Base-by-base conservation (phyloP, 1,140 invertebrate genomes). In the Drosophila parvula region DNA sequence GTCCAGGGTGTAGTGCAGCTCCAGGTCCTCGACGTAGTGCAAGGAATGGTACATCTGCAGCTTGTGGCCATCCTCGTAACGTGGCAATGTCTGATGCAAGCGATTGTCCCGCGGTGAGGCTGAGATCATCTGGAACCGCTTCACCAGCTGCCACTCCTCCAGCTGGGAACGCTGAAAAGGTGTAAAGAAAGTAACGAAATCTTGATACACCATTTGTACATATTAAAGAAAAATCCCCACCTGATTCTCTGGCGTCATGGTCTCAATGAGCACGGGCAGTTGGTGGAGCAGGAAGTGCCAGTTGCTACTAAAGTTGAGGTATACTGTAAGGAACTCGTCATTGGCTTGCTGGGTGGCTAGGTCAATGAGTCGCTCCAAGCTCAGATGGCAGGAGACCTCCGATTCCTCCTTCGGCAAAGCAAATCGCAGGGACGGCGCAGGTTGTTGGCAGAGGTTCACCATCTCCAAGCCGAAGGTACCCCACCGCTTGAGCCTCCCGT, bases 111-210 rank as follows among this genome's bases (percentile, higher is more conserved):
- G 47, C 0, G 53, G 70, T 5, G 79, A 56, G 10, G 91, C 93
- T 73, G 96, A 95, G 34, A 96, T 92, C 4, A 96, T 74, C 81
- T 96, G 96, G 85, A 96, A 96, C 63, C 96, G 93, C 59, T 94
- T 92, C 0, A 95, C 94, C 16, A 96, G 80, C 65, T 94, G 93
- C 94, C 94, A 94, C 43, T 94, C 92, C 36, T 93, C 93, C 74
- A 90, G 81, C 76, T 94, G 93, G 9, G 83, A 90, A 89, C 93
- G 69, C 83, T 90, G 40, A 12, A 30, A 44, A 10, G 3, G 11
- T 8, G 0, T 8, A 10, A 16, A 10, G 1, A 41, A 18, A 57
- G n/a, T n/a, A n/a, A n/a, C n/a, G n/a, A n/a, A n/a, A n/a, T n/a
- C n/a, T n/a, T n/a, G n/a, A 11, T 18, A 18, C 10, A n/a, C 5